These are phyloP conservation scores for Apoderus coryli DNA, from an alignment of 2,888 invertebrate species.

Conservation along the genomic window DNA sequence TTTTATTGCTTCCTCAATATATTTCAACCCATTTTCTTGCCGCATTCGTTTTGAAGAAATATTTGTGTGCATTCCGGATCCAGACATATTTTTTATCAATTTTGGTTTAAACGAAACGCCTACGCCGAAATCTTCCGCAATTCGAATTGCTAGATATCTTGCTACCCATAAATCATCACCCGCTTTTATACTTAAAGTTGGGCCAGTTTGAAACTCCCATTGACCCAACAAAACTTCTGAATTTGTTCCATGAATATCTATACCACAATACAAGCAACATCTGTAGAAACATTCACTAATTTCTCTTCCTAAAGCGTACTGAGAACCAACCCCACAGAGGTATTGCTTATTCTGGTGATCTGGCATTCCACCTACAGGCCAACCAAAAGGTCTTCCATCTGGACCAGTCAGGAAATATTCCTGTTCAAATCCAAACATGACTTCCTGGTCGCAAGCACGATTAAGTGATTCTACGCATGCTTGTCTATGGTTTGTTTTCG, in stretches of 20 bases:
- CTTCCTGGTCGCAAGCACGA: conserved; percentile 45
- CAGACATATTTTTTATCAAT: conserved; percentile 37
- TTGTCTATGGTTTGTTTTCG: conserved; percentile 37
- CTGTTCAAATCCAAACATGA: conserved; percentile 65
- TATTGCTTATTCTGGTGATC: conserved; percentile 36
- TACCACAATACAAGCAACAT: conserved; percentile 65
- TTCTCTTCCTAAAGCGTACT: conserved; percentile 63
- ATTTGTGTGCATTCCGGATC: conserved; percentile 66
- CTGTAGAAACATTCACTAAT: conserved; percentile 68
- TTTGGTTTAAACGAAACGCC: conserved; percentile 43
- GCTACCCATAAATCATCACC: conserved; percentile 48
- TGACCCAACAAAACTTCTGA: conserved; percentile 55
- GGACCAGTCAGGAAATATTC: conserved; percentile 43
- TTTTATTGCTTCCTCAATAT: conserved; percentile 84
- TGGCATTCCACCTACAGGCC: conserved; percentile 51
- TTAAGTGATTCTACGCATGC: conserved; percentile 37
- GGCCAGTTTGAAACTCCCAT: conserved; percentile 54
- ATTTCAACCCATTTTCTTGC: conserved; percentile 40
- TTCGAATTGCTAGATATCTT: conserved; percentile 40
- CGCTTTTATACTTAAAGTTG: conserved; percentile 43
- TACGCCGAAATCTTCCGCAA: conserved; percentile 46
- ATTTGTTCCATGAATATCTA: conserved; percentile 63
- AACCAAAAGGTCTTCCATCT: conserved; percentile 52
- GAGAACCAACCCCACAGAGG: conserved; percentile 72
- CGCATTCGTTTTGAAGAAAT: conserved; percentile 82